phyloP scores from a whole-genome alignment of 1,140 invertebrate genomes.

The Ceratina japonica region DNA sequence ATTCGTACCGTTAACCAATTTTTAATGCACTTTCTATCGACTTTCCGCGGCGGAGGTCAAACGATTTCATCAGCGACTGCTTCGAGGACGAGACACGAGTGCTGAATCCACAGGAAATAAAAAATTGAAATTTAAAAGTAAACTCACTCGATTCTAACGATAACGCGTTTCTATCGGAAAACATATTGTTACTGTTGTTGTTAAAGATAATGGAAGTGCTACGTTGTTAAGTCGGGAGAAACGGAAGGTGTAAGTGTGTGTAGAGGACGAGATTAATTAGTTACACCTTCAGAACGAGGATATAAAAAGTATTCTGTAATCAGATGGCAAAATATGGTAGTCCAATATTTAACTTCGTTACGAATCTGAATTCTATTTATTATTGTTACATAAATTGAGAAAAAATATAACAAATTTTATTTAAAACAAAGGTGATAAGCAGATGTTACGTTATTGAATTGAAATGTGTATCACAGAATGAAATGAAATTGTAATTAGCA shows the following conservation, averaged over 20 bases:
- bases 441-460: no score
- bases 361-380: no score
- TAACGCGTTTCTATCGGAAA: constrained; percentile 61
- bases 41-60: background rate
- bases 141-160: constrained; percentile 35
- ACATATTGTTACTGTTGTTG: constrained; percentile 74
- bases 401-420: background rate
- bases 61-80: background rate
- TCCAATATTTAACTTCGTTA: no score
- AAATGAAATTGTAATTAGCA: background rate
- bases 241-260: background rate
- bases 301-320: background rate
- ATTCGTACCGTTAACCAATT: background rate
- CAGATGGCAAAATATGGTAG: no score
- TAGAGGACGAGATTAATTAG: constrained; percentile 15
- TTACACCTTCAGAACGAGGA: background rate
- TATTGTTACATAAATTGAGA: background rate
- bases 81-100: constrained; percentile 36
- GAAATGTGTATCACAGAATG: no score
- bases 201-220: constrained; percentile 70
- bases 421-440: no score
- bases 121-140: background rate
- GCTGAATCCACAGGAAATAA: constrained; percentile 1
- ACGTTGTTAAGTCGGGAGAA: constrained; percentile 65
- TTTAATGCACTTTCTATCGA: constrained; percentile 13